Evolutionary conservation across 2,797 vertebrate genomes (phyloP), one percentile per base, ranked within the genome.

Genomic region (Natrix natrix): DNA sequence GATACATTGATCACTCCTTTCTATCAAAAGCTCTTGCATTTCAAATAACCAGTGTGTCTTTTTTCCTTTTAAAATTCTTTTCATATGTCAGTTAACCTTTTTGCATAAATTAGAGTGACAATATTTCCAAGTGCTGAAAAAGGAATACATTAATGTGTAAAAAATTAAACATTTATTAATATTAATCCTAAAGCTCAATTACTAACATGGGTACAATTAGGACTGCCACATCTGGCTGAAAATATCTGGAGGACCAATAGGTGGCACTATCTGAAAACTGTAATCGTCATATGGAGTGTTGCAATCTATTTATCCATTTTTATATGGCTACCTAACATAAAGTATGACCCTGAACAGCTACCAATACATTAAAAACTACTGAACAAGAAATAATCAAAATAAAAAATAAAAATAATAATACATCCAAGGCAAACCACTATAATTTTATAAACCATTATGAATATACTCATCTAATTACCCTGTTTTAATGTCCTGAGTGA

Each of bases 41-140:
- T 90, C 60, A 52, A 66, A 52, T 37, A 43, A 59, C 3, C n/a
- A 57, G 32, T 48, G 10, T n/a, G 24, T 14, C 10, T 83, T 43
- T 83, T 83, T 87, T 90, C 89, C 83, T 52, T 91, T 66, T 63
- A 26, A 86, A 92, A 86, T 86, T 28, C 1, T 93, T 48, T 91
- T 87, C 24, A 56, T 37, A 43, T 12, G 43, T 92, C 60, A 28
- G 54, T 57, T 66, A 57, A 57, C 61, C 52, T 11, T 55, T 86
- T 87, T 63, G 59, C 28, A 86, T 91, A 59, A 83, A 83, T 83
- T 78, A 78, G 17, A 43, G 37, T 22, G 74, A 78, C 74, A 78
- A 78, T 78, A 78, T 78, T 48, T 83, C 37, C 37, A 83, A 83
- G 8, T 24, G 74, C 10, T 83, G 37, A 83, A 83, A 48, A 20